Percentiles rank a stretch among this genome's conserved stretches.
Conservation (phyloP, 2,888 invertebrate genomes). For the Stenchaetothrips biformis region DNA sequence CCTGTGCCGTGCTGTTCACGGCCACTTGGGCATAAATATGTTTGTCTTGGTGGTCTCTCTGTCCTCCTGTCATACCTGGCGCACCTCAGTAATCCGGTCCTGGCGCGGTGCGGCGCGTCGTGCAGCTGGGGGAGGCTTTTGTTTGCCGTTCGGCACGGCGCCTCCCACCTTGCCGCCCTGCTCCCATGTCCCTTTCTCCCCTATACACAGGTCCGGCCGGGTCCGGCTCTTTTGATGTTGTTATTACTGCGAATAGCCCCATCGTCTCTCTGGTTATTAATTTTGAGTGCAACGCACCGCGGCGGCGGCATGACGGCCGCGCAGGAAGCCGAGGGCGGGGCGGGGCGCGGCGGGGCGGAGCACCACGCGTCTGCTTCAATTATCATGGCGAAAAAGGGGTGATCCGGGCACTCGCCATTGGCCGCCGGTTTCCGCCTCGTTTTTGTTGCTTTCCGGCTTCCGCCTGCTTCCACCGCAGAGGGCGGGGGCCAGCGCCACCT, state of each 20-base stretch:
- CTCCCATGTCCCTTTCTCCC: too few relatives aligned
- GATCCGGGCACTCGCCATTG: neutral
- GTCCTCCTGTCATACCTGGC: neutral
- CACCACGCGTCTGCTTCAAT: neutral
- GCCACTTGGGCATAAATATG: constrained; percentile 20
- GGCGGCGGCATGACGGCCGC: neutral
- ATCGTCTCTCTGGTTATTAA: neutral
- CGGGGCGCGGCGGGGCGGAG: neutral
- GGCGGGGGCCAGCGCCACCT: neutral
- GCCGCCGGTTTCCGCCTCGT: neutral
- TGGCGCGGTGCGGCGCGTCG: neutral
- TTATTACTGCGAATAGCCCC: constrained; percentile 14
- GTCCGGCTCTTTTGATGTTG: constrained; percentile 6
- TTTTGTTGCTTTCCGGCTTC: neutral
- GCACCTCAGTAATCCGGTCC: neutral
- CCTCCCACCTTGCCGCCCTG: too few relatives aligned
- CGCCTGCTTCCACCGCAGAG: neutral
- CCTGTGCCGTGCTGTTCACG: neutral
- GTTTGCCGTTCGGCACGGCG: too few relatives aligned
- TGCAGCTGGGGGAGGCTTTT: neutral
- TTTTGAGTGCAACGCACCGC: neutral
- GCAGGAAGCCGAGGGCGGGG: neutral
- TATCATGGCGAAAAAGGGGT: neutral
- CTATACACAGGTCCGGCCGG: too few relatives aligned
- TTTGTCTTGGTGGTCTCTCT: constrained; percentile 11